phyloP scores from a whole-genome alignment of 2,113 vertebrate genomes.

The Syngnathus typhle region DNA sequence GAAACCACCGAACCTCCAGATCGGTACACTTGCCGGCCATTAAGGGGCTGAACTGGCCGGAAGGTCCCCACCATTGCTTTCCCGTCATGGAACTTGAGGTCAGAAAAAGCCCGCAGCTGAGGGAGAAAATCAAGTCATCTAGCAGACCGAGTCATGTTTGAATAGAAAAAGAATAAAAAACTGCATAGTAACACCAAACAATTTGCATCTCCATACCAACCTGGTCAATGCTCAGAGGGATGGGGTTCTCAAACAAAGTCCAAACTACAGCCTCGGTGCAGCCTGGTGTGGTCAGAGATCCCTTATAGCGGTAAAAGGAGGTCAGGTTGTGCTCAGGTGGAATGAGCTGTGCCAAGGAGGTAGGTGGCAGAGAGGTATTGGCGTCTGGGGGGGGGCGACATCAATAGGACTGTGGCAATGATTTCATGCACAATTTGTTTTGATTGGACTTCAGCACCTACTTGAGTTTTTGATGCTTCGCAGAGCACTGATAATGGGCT shows the following conservation, averaged over 20 bases:
- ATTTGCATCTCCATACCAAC: constrained; percentile 49
- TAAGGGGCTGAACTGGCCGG: constrained; percentile 68
- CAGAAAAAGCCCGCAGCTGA: constrained; percentile 64
- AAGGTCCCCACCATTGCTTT: constrained; percentile 61
- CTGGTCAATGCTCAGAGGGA: constrained; percentile 73
- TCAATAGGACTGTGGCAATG: not conserved
- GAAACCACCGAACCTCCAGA: constrained; percentile 40
- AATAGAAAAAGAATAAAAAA: not conserved
- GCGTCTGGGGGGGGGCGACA: constrained; percentile 42
- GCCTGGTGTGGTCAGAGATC: constrained; percentile 85
- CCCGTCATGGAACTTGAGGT: constrained; percentile 53
- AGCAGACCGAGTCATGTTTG: not conserved
- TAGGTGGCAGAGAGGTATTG: not conserved
- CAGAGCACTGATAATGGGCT: constrained; percentile 50
- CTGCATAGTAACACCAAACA: too few relatives aligned
- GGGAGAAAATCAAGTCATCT: not conserved
- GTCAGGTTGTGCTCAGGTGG: constrained; percentile 66
- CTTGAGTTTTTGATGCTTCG: constrained; percentile 39
- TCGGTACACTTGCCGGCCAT: constrained; percentile 56
- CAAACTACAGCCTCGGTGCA: constrained; percentile 80
- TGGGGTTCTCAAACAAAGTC: constrained; percentile 79
- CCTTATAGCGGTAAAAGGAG: constrained; percentile 81
- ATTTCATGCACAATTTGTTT: not conserved
- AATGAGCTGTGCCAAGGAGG: constrained; percentile 73
- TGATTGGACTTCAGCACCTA: constrained; percentile 22